A percentile compares a stretch with the other conserved stretches of the same genome.
Evolutionary conservation across 1,140 invertebrate species (phyloP).

Genomic region (Camponotus floridanus): DNA sequence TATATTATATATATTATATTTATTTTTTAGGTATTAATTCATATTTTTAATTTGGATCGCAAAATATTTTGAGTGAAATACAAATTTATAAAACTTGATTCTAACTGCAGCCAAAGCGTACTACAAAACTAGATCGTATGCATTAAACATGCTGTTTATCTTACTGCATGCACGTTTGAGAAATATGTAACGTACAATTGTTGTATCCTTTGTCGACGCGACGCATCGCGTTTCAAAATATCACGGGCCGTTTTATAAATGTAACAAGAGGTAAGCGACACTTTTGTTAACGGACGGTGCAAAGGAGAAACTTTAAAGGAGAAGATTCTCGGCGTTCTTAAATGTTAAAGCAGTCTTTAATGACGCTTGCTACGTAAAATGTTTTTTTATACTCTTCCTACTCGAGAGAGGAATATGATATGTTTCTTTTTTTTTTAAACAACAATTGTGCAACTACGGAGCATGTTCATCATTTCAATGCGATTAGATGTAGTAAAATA

Average conservation of each 20-base stretch:
- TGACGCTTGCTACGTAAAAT: slow-evolving; percentile 33
- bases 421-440: slow-evolving; percentile 1
- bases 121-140: background rate
- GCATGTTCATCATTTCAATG: background rate
- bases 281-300: slow-evolving; percentile 19
- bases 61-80: background rate
- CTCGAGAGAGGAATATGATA: background rate
- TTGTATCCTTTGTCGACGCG: slow-evolving; percentile 1
- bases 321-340: slow-evolving; percentile 19
- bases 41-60: background rate
- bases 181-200: slow-evolving; percentile 9
- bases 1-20: background rate
- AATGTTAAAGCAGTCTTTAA: slow-evolving; percentile 58
- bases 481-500: background rate
- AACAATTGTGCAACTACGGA: background rate
- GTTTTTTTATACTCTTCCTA: background rate
- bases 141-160: slow-evolving; percentile 16
- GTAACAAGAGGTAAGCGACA: slow-evolving; percentile 35
- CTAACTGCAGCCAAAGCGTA: background rate
- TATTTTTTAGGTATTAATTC: slow-evolving; percentile 18
- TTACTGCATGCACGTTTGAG: background rate
- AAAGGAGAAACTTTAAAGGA: slow-evolving; percentile 18
- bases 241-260: slow-evolving; percentile 10
- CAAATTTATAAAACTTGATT: background rate
- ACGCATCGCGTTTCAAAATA: slow-evolving; percentile 10